Conservation (phyloP, 2,888 invertebrate genomes). For the Lagria hirta region DNA sequence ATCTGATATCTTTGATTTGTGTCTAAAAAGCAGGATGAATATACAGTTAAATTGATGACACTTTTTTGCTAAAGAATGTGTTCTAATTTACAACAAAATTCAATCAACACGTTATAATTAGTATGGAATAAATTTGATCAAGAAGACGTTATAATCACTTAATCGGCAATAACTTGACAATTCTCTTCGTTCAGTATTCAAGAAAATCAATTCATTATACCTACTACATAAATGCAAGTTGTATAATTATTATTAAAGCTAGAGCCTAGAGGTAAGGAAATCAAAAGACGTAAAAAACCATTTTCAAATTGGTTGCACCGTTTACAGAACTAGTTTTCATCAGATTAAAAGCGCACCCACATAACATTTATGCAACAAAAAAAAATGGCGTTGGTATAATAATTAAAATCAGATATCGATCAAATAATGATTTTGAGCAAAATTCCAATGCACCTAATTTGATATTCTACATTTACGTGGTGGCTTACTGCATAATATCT, state of each 20-base stretch:
- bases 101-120: slow-evolving; percentile 11
- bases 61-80: too few relatives aligned
- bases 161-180: slow-evolving; percentile 14
- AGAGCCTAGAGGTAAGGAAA: slow-evolving; percentile 8
- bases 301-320: slow-evolving; percentile 11
- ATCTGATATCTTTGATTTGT: too few relatives aligned
- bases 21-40: too few relatives aligned
- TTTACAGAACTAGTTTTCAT: slow-evolving; percentile 11
- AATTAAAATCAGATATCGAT: slow-evolving; percentile 8
- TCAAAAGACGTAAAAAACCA: slow-evolving; percentile 10
- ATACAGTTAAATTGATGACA: too few relatives aligned
- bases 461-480: slow-evolving; percentile 37
- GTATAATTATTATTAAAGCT: slow-evolving; percentile 9
- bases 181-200: slow-evolving; percentile 11
- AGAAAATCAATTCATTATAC: slow-evolving; percentile 8
- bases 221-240: not conserved
- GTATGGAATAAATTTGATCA: slow-evolving; percentile 11
- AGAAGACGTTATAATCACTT: slow-evolving; percentile 20
- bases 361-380: slow-evolving; percentile 7
- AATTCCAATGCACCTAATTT: slow-evolving; percentile 32
- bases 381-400: slow-evolving; percentile 1
- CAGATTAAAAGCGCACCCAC: slow-evolving; percentile 6
- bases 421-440: slow-evolving; percentile 4
- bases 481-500: slow-evolving; percentile 43
- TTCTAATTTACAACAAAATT: slow-evolving; percentile 12